Percentiles rank a stretch among this genome's conserved stretches.
These are phyloP conservation scores for Tryphoninae sp. DNA, from an alignment of 2,888 invertebrate species.

Conservation along the genomic window DNA sequence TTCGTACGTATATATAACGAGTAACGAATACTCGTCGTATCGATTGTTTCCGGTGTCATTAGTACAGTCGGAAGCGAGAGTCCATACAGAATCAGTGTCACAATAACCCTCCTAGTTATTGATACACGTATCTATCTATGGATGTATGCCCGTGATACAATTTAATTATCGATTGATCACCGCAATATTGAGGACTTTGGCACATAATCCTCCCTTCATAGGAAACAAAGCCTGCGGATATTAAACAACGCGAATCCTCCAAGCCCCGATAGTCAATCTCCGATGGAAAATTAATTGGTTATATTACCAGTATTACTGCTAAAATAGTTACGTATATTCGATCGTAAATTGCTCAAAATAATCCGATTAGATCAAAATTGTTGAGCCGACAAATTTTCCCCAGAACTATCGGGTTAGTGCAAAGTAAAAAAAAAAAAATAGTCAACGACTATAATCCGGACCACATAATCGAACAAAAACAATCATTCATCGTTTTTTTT, in stretches of 20 bases:
- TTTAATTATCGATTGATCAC: conserved; percentile 42
- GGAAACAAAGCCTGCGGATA: conserved; percentile 34
- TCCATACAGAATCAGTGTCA: no score
- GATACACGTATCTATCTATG: background rate
- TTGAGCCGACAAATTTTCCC: background rate
- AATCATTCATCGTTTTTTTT: background rate
- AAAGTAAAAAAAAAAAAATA: background rate
- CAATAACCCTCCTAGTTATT: no score
- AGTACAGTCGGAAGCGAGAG: no score
- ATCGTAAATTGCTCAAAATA: background rate
- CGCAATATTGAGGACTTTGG: conserved; percentile 5
- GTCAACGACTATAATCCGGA: background rate
- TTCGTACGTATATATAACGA: no score
- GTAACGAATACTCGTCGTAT: no score
- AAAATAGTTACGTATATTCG: conserved; percentile 13
- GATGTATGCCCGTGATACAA: conserved; percentile 24
- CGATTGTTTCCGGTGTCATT: no score
- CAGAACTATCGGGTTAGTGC: no score
- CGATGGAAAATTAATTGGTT: conserved; percentile 18
- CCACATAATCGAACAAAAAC: background rate
- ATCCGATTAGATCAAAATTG: background rate
- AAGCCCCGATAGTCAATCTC: conserved; percentile 37
- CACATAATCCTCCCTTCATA: conserved; percentile 46
- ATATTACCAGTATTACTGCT: conserved; percentile 15
- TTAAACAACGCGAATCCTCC: conserved; percentile 30